These are phyloP conservation scores for Psammodynastes pulverulentus DNA, from an alignment of 2,113 vertebrate species.

Conservation along the genomic window DNA sequence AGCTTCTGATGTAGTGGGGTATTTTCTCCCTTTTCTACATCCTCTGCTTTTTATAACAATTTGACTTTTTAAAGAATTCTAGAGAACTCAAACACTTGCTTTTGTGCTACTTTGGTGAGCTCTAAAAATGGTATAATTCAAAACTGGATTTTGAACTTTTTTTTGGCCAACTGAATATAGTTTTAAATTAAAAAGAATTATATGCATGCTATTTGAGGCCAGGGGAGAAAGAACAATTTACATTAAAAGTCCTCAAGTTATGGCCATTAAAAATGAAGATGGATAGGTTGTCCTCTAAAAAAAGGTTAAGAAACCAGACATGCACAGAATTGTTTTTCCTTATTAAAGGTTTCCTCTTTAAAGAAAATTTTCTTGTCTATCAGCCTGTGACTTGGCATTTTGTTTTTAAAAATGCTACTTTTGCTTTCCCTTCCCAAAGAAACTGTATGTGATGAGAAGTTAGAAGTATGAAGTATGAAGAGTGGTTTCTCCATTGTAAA, in stretches of 20 bases:
- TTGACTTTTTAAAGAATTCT: neutral
- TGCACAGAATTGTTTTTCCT: neutral
- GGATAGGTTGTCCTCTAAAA: neutral
- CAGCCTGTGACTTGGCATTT: neutral
- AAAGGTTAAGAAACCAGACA: neutral
- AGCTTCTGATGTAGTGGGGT: neutral
- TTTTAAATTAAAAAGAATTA: neutral
- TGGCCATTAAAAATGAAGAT: neutral
- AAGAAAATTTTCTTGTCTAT: neutral
- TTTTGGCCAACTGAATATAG: neutral
- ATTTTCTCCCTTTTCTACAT: neutral
- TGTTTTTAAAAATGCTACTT: slow-evolving; percentile 6
- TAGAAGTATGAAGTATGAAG: slow-evolving; percentile 11
- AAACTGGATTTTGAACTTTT: neutral
- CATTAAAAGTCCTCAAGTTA: neutral
- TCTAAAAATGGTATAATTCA: neutral
- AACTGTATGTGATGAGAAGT: slow-evolving; percentile 1
- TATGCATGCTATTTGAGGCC: neutral
- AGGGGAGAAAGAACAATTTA: neutral
- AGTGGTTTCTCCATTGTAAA: neutral
- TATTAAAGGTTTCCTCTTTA: slow-evolving; percentile 8
- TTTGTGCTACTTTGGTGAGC: neutral
- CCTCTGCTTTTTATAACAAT: neutral
- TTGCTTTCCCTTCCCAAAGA: slow-evolving; percentile 12
- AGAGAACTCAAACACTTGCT: neutral